phyloP scores from a whole-genome alignment of 1,140 invertebrate genomes.

The Zaprionus camerounensis region DNA sequence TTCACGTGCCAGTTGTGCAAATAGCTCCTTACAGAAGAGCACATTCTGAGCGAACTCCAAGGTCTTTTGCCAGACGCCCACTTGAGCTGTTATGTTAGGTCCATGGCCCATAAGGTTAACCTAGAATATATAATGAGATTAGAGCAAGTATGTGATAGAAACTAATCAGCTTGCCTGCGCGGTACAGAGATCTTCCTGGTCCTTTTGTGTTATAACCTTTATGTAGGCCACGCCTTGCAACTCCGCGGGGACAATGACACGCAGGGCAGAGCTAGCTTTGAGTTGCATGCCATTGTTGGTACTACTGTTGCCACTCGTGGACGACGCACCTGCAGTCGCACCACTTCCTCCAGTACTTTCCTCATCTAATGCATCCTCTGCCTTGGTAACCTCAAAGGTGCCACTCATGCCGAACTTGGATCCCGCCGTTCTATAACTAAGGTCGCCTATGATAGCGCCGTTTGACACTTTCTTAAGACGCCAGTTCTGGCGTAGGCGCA shows the following conservation, averaged over 20 bases:
- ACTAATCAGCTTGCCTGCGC: constrained; percentile 77
- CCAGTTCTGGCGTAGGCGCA: constrained; percentile 96
- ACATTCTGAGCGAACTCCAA: constrained; percentile 98
- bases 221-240: constrained; percentile 98
- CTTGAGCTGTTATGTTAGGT: constrained; percentile 88
- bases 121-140: constrained; percentile 71
- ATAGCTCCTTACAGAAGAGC: constrained; percentile 98
- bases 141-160: not conserved
- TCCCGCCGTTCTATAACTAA: constrained; percentile 96
- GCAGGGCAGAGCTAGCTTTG: constrained; percentile 91
- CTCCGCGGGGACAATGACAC: constrained; percentile 96
- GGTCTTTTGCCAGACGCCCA: constrained; percentile 95
- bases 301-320: constrained; percentile 55
- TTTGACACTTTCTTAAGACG: constrained; percentile 97
- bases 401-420: constrained; percentile 97
- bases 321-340: constrained; percentile 74
- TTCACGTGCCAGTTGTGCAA: constrained; percentile 96
- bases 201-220: constrained; percentile 96
- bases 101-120: constrained; percentile 89
- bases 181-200: constrained; percentile 93
- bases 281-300: constrained; percentile 79
- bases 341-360: constrained; percentile 84
- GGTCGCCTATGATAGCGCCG: constrained; percentile 95
- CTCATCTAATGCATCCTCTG: constrained; percentile 94
- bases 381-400: constrained; percentile 98